These are phyloP conservation scores for Marmota flaviventris DNA, from an alignment of 2,113 vertebrate genomes.

Conservation along the genomic window DNA sequence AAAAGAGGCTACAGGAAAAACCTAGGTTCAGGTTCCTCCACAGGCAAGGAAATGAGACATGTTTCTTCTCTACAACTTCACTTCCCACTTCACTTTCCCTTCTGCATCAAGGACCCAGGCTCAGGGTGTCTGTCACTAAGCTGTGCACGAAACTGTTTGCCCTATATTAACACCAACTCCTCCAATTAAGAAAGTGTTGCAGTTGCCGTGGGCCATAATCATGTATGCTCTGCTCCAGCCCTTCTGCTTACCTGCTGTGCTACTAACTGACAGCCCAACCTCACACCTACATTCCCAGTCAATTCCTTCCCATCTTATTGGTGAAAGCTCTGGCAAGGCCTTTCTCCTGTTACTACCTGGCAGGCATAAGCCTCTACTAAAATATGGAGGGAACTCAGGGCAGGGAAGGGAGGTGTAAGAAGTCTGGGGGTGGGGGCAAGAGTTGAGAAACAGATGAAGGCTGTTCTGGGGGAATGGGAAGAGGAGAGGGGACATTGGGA, in stretches of 20 bases:
- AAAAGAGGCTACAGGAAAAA: not conserved
- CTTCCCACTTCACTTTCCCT: not conserved
- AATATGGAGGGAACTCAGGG: not conserved
- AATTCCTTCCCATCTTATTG: not conserved
- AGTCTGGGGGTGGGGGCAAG: not conserved
- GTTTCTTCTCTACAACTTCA: not conserved
- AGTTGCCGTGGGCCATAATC: too few species aligned
- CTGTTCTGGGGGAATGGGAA: not conserved
- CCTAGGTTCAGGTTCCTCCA: too few species aligned
- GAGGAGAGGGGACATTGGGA: slow-evolving; percentile 30
- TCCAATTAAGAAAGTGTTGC: not conserved
- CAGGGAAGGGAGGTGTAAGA: not conserved
- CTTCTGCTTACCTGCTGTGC: not conserved
- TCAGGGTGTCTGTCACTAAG: not conserved
- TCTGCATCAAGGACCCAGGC: not conserved
- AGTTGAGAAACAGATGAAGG: not conserved
- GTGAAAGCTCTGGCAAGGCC: not conserved
- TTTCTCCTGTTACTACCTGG: not conserved
- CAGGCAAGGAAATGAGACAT: not conserved
- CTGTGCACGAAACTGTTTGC: not conserved
- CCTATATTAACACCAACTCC: not conserved
- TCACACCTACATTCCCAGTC: rapidly evolving
- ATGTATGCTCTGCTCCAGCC: not conserved
- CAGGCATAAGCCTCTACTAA: not conserved
- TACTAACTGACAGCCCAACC: rapidly evolving